These are phyloP conservation scores for Leptodactylus fallax DNA, from an alignment of 2,797 vertebrate species.

Conservation along the genomic window DNA sequence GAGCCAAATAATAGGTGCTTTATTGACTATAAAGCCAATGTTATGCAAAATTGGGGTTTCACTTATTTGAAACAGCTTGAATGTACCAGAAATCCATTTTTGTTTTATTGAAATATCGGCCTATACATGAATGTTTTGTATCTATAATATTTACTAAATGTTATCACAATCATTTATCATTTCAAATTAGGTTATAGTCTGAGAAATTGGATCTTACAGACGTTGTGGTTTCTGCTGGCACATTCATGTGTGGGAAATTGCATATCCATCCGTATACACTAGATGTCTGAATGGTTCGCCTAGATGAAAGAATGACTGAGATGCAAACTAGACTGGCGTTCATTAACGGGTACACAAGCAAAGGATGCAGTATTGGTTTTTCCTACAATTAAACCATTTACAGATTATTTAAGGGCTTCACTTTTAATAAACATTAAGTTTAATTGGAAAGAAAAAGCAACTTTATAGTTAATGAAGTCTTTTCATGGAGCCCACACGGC, in stretches of 20 bases:
- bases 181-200: neutral
- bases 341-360: neutral
- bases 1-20: no score
- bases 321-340: slow-evolving; percentile 1
- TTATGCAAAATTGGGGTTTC: no score
- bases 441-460: neutral
- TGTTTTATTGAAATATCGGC: neutral
- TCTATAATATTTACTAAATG: neutral
- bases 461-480: neutral
- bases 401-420: neutral
- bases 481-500: neutral
- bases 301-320: neutral
- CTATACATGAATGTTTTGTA: neutral
- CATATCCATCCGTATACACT: neutral
- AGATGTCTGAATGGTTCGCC: neutral
- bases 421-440: neutral
- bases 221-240: slow-evolving; percentile 26
- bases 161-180: neutral
- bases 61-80: neutral
- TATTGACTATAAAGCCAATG: neutral
- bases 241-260: neutral
- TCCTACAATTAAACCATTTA: slow-evolving; percentile 10
- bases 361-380: neutral
- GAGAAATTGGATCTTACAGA: slow-evolving; percentile 5
- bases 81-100: neutral